Conservation (phyloP, 2,888 invertebrate species). For the Lithosia quadra region DNA sequence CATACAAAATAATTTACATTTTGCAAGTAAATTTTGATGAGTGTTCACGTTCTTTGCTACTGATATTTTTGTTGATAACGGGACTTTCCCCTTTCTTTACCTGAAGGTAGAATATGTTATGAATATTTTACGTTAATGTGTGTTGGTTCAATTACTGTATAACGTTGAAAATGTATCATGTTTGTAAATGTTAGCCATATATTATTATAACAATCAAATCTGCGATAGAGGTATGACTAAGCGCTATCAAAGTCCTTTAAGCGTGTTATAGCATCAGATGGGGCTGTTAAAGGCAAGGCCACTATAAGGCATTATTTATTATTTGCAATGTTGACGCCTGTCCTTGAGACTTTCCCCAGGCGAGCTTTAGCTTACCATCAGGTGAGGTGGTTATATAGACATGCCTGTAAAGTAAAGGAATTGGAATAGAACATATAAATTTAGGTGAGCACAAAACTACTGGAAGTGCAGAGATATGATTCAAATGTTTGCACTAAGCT, state of each 20-base stretch:
- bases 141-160: constrained; percentile 6
- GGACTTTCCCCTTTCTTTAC: constrained; percentile 25
- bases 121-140: constrained; percentile 26
- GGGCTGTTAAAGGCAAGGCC: no score
- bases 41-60: constrained; percentile 24
- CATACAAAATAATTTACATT: constrained; percentile 47
- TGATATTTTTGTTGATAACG: constrained; percentile 37
- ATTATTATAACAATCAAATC: not conserved
- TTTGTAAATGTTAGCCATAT: not conserved
- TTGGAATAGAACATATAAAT: no score
- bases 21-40: constrained; percentile 44
- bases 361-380: not conserved
- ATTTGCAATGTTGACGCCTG: not conserved
- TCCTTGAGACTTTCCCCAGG: no score
- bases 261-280: no score
- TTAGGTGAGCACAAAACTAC: no score
- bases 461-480: not conserved
- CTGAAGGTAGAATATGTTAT: constrained; percentile 13
- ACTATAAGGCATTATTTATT: not conserved
- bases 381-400: not conserved
- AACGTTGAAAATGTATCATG: not conserved
- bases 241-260: no score
- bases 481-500: not conserved
- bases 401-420: no score
- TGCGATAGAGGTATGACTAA: not conserved